Evolutionary conservation across 2,888 invertebrate species (phyloP), one percentile per base, ranked within the genome.

Genomic region (Acanthoscelides obtectus): DNA sequence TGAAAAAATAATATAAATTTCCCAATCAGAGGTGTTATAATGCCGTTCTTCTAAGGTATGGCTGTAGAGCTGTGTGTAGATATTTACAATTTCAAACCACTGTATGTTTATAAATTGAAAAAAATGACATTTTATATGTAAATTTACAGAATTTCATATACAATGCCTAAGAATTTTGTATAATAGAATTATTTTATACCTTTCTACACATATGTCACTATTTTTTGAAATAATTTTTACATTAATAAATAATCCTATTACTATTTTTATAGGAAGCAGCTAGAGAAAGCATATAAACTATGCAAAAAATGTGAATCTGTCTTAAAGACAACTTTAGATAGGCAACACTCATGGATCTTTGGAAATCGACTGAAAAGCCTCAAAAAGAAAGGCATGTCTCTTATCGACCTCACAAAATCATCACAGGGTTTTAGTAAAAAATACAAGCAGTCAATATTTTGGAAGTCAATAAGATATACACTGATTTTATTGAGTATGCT

Each of bases 241-340:
- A n/a, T n/a, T n/a, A n/a, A n/a, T n/a, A n/a, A n/a, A n/a, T n/a
- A n/a, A n/a, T n/a, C n/a, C n/a, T n/a, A n/a, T n/a, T n/a, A n/a
- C n/a, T n/a, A n/a, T n/a, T n/a, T 66, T 84, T 88, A 74, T 85
- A 93, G 93, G 79, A 81, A 87, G 72, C 89, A 91, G 80, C 84
- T 94, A 77, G 94, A 95, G 81, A 89, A 91, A 79, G 90, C 91
- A 27, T 94, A 93, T 83, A 90, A 90, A 72, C 83, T 95, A 68
- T 95, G 95, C 81, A 86, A 86, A 71, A 88, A 88, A 70, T 95
- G 95, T 81, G 90, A 90, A 81, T 88, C 86, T 78, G 88, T 90
- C 63, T 86, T 94, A 2, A 88, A 90, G 78, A 86, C 85, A 70
- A 91, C 92, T 73, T 84, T 95, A 69, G 87, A 88, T 66, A 91